These are phyloP conservation scores for Ips nitidus DNA, from an alignment of 1,140 invertebrate species.

Conservation along the genomic window DNA sequence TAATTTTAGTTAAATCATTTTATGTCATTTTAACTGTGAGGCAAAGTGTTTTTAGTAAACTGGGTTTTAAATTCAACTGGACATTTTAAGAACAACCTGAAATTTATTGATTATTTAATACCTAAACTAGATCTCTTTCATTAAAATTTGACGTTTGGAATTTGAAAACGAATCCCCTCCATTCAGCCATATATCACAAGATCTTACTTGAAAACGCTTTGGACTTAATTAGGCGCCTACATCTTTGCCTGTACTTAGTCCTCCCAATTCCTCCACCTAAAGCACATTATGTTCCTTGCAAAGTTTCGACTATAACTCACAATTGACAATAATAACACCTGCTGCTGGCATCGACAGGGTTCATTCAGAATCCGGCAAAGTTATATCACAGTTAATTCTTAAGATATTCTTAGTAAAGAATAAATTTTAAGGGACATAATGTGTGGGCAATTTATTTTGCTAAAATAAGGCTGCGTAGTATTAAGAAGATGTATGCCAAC, in stretches of 20 bases:
- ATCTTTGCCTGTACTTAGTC: constrained; percentile 30
- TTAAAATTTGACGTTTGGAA: too few relatives aligned
- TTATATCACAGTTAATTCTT: too few relatives aligned
- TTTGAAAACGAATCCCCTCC: too few relatives aligned
- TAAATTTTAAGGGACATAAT: constrained; percentile 5
- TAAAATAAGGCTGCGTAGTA: background rate
- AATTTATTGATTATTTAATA: too few relatives aligned
- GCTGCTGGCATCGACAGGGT: constrained; percentile 32
- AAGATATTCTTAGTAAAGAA: background rate
- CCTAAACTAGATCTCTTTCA: too few relatives aligned
- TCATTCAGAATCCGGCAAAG: constrained; percentile 13
- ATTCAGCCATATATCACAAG: constrained; percentile 20
- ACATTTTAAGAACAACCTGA: too few relatives aligned
- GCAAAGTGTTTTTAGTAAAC: too few relatives aligned
- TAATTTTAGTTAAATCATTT: too few relatives aligned
- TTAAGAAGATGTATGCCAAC: constrained; percentile 3
- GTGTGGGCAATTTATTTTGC: background rate
- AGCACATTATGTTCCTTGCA: constrained; percentile 28
- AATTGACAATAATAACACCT: constrained; percentile 36
- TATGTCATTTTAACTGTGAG: too few relatives aligned
- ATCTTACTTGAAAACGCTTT: constrained; percentile 20
- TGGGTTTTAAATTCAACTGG: too few relatives aligned
- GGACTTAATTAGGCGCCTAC: constrained; percentile 30
- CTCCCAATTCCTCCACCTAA: constrained; percentile 28
- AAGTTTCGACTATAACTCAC: constrained; percentile 31